Base-by-base conservation (phyloP, 2,113 vertebrate genomes). In the Mirounga angustirostris region DNA sequence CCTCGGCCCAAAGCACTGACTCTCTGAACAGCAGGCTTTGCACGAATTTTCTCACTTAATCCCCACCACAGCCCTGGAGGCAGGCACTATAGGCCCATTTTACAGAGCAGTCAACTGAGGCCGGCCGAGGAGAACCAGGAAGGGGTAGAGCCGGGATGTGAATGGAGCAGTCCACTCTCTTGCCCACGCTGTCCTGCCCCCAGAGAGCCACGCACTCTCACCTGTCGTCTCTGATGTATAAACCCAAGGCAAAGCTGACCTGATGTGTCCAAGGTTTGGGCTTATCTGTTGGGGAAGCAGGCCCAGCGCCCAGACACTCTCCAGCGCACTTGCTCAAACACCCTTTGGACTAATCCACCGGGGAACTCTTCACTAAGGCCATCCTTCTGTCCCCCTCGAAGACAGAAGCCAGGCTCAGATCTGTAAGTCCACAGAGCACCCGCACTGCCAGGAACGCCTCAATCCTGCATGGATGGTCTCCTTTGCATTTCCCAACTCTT, bases 361-460 rank as follows among this genome's bases (percentile, higher is more conserved):
- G 1, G 43, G 50, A 14, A 4, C 0, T 11, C 13, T 1, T 26
- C 26, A 26, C 4, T 0, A 0, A 76, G 56, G 9, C 5, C 76
- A 14, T 80, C 3, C 50, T 58, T 36, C 24, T 1, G 30, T 5
- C 0, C 0, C 30, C 54, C 5, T 10, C 22, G 4, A 13, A 1
- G 54, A 56, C 22, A 13, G 52, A 30, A 12, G 11, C n/a, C 63
- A 10, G 54, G 0, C 16, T 4, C 9, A 30, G 63, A 5, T 7
- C 14, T 52, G 18, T 12, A 54, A 12, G 15, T 26, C 13, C 43
- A 22, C 30, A 28, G 24, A 56, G 4, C 43, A 16, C 58, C 19
- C 0, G 21, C 5, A 26, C 43, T 16, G 0, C 4, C 0, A 1
- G 26, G 58, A 76, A 21, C 0, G 0, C 26, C 71, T 0, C 28